Evolutionary conservation across 2,113 vertebrate genomes (phyloP), one percentile per base, ranked within the genome.

Genomic region (Neolamprologus longior): DNA sequence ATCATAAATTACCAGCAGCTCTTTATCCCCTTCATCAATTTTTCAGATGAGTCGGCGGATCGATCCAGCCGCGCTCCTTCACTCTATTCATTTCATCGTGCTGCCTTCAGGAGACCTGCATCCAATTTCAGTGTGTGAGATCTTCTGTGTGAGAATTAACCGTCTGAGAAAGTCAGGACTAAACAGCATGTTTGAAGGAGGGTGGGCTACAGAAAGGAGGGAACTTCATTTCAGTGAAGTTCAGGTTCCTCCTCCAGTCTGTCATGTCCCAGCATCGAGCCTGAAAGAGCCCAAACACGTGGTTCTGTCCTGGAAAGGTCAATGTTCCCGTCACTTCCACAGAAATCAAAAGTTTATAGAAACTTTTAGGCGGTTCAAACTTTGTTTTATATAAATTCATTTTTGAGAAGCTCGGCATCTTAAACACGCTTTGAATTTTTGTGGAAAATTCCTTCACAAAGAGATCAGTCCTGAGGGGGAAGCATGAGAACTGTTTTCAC

Each of bases 1-100:
- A 55, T 84, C 90, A 82, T 91, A 81, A 91, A 88, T 91, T 78
- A 86, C 80, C 86, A 82, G 88, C 88, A 84, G 88, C 86, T 88
- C 86, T 92, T 92, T 58, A 92, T 86, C 81, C 42, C 61, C 76
- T 58, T 89, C 88, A 92, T 92, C 55, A 90, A 90, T 90, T 68
- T 90, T 90, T 90, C 90, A 92, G 88, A 87, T 19, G 71, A 88
- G 90, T 79, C 76, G 31, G 80, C 9, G 1, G 83, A 90, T 92
- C 88, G 76, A 92, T 90, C 45, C 4, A 15, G 28, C 79, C 31
- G 33, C 28, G 61, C 80, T 54, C 24, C 83, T 83, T 86, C 52
- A 7, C 81, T 92, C 85, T 87, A 82, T 89, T 90, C 52, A 90
- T 92, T 71, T 83, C 52, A 78, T 52, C 17, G 10, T 52, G 26